Conservation (phyloP, 2,797 vertebrate species). For the Pseudochaenichthys georgianus region DNA sequence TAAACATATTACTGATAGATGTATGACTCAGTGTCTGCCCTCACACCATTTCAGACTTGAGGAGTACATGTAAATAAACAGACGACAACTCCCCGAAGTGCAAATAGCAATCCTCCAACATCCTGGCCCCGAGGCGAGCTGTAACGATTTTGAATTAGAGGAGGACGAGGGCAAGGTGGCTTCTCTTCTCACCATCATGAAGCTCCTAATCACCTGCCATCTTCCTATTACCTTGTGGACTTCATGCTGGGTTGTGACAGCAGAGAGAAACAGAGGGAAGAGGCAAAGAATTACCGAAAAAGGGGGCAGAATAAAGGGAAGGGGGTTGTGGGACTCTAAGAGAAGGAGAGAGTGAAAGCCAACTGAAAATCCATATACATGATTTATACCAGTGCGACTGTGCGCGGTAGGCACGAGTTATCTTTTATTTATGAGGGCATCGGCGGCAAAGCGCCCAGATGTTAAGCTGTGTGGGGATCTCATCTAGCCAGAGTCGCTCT, state of each 20-base stretch:
- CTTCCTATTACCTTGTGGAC: slow-evolving; percentile 62
- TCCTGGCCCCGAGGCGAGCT: slow-evolving; percentile 12
- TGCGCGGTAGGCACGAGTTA: slow-evolving; percentile 81
- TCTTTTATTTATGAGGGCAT: slow-evolving; percentile 91
- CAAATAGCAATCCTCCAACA: slow-evolving; percentile 25
- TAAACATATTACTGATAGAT: slow-evolving; percentile 11
- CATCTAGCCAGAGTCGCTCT: slow-evolving; percentile 78
- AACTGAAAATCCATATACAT: slow-evolving; percentile 87
- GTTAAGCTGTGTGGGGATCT: slow-evolving; percentile 87
- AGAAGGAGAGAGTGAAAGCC: slow-evolving; percentile 82
- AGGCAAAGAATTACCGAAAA: slow-evolving; percentile 60
- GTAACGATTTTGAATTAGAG: slow-evolving; percentile 49
- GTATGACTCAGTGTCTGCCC: slow-evolving; percentile 22
- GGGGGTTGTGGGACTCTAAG: slow-evolving; percentile 67
- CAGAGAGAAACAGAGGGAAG: slow-evolving; percentile 21
- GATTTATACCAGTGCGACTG: slow-evolving; percentile 87
- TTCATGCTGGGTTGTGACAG: slow-evolving; percentile 47
- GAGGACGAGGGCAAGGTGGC: slow-evolving; percentile 47
- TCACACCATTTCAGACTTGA: slow-evolving; percentile 13
- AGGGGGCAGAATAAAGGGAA: slow-evolving; percentile 63
- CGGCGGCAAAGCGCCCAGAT: slow-evolving; percentile 84
- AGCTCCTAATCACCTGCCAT: slow-evolving; percentile 82
- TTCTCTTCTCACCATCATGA: slow-evolving; percentile 41
- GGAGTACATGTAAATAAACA: slow-evolving; percentile 12
- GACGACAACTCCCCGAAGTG: slow-evolving; percentile 16